A percentile compares a stretch with the other conserved stretches of the same genome.
phyloP scores from a whole-genome alignment of 37 sponge, comb jelly and placozoan genomes.

The Aplysina aerophoba region DNA sequence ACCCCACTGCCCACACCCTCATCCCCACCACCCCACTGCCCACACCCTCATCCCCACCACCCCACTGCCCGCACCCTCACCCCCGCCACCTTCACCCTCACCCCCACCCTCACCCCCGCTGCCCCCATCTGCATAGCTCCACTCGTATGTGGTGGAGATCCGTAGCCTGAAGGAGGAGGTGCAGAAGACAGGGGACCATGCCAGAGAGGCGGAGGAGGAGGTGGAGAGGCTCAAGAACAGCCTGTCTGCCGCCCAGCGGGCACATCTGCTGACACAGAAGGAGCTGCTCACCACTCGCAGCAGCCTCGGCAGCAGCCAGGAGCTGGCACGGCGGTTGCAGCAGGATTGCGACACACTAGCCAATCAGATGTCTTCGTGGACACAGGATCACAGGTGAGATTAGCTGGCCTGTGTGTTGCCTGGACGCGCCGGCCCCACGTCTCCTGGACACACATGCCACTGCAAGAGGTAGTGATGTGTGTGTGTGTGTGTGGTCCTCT shows the following conservation, averaged over 20 bases:
- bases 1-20: background rate
- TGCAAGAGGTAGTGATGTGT: too few species aligned
- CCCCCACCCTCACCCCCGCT: background rate
- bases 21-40: background rate
- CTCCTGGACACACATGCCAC: background rate
- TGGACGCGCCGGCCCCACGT: background rate
- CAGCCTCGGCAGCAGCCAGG: constrained; percentile 14
- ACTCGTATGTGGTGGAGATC: background rate
- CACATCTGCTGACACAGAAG: constrained; percentile 24
- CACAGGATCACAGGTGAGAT: constrained; percentile 20
- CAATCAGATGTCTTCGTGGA: constrained; percentile 15
- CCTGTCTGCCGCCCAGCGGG: constrained; percentile 13
- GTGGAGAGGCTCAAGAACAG: constrained; percentile 23
- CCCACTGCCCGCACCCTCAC: background rate
- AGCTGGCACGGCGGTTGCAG: constrained; percentile 1
- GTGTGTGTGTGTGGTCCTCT: background rate
- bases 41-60: background rate
- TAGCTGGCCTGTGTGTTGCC: too few species aligned
- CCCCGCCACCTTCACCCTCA: background rate
- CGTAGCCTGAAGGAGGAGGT: background rate
- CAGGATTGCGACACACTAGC: constrained; percentile 26
- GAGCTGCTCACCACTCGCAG: constrained; percentile 11
- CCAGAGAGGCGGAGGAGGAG: constrained; percentile 6
- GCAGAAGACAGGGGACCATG: background rate
- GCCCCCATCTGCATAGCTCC: background rate